A percentile compares a stretch with the other conserved stretches of the same genome.
Conservation (phyloP, 1,140 invertebrate species). For the Megathymus violae region DNA sequence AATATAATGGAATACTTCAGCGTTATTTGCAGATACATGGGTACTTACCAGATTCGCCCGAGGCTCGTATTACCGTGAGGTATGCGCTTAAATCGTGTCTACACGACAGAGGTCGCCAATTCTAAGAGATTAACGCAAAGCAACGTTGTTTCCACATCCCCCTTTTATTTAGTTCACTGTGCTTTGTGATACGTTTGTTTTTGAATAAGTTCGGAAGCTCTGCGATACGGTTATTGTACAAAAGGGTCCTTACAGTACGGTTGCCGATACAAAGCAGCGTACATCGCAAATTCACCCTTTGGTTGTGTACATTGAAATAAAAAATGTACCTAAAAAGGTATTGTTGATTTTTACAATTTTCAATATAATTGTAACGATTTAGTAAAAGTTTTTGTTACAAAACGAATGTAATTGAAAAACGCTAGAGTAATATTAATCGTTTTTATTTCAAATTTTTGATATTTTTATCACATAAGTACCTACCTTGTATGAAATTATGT, state of each 20-base stretch:
- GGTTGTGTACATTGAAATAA: constrained; percentile 7
- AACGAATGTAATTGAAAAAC: background rate
- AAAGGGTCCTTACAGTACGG: constrained; percentile 10
- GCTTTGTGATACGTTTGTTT: constrained; percentile 33
- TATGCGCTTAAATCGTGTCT: constrained; percentile 63
- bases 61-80: constrained; percentile 69
- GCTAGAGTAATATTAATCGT: no score
- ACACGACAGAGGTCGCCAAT: constrained; percentile 54
- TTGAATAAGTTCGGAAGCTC: constrained; percentile 27
- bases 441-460: no score
- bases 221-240: constrained; percentile 32
- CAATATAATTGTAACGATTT: background rate
- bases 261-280: constrained; percentile 5
- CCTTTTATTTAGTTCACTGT: constrained; percentile 44
- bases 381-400: background rate
- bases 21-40: constrained; percentile 76
- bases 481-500: no score
- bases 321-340: background rate
- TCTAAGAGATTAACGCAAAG: constrained; percentile 54
- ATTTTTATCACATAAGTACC: no score
- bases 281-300: constrained; percentile 31
- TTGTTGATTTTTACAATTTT: constrained; percentile 1
- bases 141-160: constrained; percentile 46
- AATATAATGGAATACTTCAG: constrained; percentile 81
- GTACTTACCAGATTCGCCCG: constrained; percentile 62